phyloP scores from a whole-genome alignment of 2,797 vertebrate genomes.

The Bucorvus abyssinicus region DNA sequence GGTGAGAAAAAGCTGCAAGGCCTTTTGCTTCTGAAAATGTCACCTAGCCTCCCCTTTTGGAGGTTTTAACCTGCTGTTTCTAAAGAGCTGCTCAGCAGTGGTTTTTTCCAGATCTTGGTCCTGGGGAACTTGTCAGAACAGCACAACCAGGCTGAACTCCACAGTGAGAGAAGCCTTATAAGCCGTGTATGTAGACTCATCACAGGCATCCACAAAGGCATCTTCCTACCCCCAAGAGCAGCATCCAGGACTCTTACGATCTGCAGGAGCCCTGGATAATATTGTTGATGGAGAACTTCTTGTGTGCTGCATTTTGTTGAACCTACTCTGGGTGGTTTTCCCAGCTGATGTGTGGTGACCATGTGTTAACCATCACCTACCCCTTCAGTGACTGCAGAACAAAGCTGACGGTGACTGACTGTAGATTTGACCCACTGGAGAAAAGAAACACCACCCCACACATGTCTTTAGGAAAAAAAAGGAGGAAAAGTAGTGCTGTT shows the following conservation, averaged over 20 bases:
- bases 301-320: background rate
- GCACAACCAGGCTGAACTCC: background rate
- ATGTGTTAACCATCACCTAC: background rate
- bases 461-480: background rate
- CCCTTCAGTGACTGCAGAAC: background rate
- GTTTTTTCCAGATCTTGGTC: background rate
- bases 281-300: background rate
- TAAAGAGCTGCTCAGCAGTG: background rate
- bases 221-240: background rate
- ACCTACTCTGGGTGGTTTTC: background rate
- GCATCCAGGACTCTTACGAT: background rate
- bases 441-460: background rate
- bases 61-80: background rate
- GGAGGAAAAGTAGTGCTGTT: background rate
- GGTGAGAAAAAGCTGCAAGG: background rate
- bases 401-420: background rate
- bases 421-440: background rate
- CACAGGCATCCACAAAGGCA: background rate
- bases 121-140: background rate
- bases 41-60: background rate
- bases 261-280: background rate
- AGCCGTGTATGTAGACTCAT: background rate
- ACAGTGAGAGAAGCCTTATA: background rate
- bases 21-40: background rate
- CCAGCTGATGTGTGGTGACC: background rate